Evolutionary conservation across 2,888 invertebrate genomes (phyloP).

Genomic region (Carpatolechia fugitivella): DNA sequence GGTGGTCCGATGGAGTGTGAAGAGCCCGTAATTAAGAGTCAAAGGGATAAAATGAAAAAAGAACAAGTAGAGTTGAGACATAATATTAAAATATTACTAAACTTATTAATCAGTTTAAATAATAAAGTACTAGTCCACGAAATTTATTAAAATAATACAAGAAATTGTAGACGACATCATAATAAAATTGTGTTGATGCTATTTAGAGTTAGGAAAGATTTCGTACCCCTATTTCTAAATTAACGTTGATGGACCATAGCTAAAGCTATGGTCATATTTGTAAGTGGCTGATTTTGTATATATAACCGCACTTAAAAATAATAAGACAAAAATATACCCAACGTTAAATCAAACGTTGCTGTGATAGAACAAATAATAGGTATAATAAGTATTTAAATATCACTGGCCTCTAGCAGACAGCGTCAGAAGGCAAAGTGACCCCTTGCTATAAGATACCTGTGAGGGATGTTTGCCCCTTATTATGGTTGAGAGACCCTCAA

Average conservation of each 20-base stretch:
- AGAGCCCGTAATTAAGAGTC: slow-evolving; percentile 73
- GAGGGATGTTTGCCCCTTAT: slow-evolving; percentile 51
- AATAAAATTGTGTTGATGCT: no score
- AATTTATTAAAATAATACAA: no score
- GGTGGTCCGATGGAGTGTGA: slow-evolving; percentile 70
- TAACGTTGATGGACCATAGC: no score
- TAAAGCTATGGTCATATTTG: no score
- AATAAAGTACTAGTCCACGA: no score
- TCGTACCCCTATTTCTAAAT: no score
- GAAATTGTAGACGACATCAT: no score
- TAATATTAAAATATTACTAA: background rate
- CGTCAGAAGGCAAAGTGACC: slow-evolving; percentile 33
- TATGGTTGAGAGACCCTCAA: slow-evolving; percentile 56
- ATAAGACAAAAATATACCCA: background rate
- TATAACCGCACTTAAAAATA: background rate
- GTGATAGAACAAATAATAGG: background rate
- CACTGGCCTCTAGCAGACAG: background rate
- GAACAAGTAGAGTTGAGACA: background rate
- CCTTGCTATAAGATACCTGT: background rate
- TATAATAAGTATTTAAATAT: background rate
- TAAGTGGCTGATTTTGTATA: no score
- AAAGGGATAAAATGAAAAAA: slow-evolving; percentile 50
- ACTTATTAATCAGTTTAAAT: no score
- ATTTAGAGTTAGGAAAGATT: no score
- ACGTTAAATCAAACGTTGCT: background rate